Evolutionary conservation across 2,888 invertebrate genomes (phyloP).

Genomic region (Chromoteleia sp.): DNA sequence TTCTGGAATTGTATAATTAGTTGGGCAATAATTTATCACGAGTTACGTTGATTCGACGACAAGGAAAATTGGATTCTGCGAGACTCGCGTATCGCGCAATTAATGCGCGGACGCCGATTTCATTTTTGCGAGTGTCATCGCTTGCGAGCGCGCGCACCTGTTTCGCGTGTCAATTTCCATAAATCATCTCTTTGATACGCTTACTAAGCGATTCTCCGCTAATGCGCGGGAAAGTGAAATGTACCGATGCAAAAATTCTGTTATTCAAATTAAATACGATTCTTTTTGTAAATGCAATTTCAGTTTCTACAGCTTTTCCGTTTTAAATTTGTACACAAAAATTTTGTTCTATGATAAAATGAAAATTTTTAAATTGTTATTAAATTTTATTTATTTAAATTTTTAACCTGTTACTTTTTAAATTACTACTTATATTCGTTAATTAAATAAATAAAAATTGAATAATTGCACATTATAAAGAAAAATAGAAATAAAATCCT

Average conservation of each 20-base stretch:
- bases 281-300: too few relatives aligned
- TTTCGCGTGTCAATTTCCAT: constrained; percentile 70
- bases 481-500: too few relatives aligned
- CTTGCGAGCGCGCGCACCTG: constrained; percentile 33
- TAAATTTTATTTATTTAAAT: too few relatives aligned
- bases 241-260: background rate
- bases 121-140: constrained; percentile 37
- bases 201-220: constrained; percentile 22
- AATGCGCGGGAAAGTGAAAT: constrained; percentile 55
- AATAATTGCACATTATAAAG: too few relatives aligned
- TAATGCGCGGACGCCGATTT: constrained; percentile 18
- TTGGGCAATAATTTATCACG: constrained; percentile 26
- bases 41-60: constrained; percentile 20
- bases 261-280: too few relatives aligned
- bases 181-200: constrained; percentile 62
- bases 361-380: too few relatives aligned
- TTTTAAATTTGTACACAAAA: too few relatives aligned
- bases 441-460: too few relatives aligned
- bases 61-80: constrained; percentile 52
- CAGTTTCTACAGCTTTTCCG: too few relatives aligned
- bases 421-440: too few relatives aligned
- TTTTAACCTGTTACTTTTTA: too few relatives aligned
- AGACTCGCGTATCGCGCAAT: constrained; percentile 37
- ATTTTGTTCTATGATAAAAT: too few relatives aligned
- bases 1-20: constrained; percentile 36